Conservation (phyloP, 2,797 vertebrate species). For the Periparus ater region DNA sequence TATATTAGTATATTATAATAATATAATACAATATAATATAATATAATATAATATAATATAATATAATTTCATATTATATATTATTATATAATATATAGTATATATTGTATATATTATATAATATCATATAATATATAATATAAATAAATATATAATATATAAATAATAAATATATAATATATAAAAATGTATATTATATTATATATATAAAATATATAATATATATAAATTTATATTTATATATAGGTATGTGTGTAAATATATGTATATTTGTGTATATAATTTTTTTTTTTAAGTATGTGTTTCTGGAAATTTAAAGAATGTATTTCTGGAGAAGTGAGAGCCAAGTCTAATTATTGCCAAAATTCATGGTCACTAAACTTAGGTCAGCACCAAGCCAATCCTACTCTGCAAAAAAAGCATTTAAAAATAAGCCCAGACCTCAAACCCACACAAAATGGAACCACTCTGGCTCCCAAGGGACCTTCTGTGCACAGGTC, state of each 20-base stretch:
- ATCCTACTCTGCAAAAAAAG: background rate
- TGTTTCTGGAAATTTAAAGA: background rate
- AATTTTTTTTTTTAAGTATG: background rate
- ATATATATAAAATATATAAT: too few species aligned
- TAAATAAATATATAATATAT: too few species aligned
- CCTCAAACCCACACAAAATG: background rate
- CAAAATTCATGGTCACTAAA: background rate
- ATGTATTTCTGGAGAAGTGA: background rate
- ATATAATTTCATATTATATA: too few species aligned
- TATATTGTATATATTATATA: too few species aligned
- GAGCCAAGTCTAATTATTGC: background rate
- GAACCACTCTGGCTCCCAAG: background rate
- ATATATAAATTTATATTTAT: background rate
- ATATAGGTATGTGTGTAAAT: background rate
- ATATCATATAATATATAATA: too few species aligned
- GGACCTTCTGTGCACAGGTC: background rate
- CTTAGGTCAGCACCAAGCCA: background rate
- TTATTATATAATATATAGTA: too few species aligned
- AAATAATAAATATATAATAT: too few species aligned
- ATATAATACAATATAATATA: too few species aligned
- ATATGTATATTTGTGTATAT: background rate
- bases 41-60: too few species aligned
- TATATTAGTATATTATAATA: too few species aligned
- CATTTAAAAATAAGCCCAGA: background rate
- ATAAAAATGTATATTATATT: too few species aligned